Evolutionary conservation across 2,888 invertebrate genomes (phyloP), one percentile per base, ranked within the genome.

Genomic region (Ectobius pallidus): DNA sequence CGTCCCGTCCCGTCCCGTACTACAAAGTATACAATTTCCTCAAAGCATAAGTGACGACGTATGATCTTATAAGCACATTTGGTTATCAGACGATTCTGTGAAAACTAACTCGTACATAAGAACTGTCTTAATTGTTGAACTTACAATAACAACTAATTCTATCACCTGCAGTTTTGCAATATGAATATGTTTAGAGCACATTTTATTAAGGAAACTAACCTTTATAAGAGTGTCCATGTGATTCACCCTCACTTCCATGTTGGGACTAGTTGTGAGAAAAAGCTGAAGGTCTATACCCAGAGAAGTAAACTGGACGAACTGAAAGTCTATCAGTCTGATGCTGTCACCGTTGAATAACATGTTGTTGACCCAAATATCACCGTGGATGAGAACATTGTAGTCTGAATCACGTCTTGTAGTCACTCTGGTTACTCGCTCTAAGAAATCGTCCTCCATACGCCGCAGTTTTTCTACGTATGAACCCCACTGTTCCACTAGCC

Each of bases 321-420:
- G 58, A 30, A 58, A 58, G n/a, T 58, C 58, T 0, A 58, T 4
- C 0, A 58, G 9, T 14, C 30, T 0, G 1, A 32, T n/a, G 2
- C 4, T 0, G 0, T 2, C 16, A 0, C 16, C 58, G n/a, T 32
- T n/a, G n/a, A 58, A n/a, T n/a, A 58, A 2, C 2, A 58, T 58
- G n/a, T 58, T 58, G 58, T 58, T 58, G 1, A 58, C n/a, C 58
- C 58, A 58, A 3, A 25, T n/a, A n/a, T 58, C 58, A 0, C 58
- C 58, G 58, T 58, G 58, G 11, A n/a, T n/a, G 14, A 58, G 58
- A 0, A 58, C 58, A 30, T 58, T 58, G 18, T 16, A 4, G 0
- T 16, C 58, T 7, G 14, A 30, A 3, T 58, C 58, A 1, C 1
- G 14, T 1, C 30, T 22, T n/a, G 4, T 2, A 2, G 16, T 2